Base-by-base conservation (phyloP, 1,140 invertebrate species). In the Stratiolaelaps scimitus region DNA sequence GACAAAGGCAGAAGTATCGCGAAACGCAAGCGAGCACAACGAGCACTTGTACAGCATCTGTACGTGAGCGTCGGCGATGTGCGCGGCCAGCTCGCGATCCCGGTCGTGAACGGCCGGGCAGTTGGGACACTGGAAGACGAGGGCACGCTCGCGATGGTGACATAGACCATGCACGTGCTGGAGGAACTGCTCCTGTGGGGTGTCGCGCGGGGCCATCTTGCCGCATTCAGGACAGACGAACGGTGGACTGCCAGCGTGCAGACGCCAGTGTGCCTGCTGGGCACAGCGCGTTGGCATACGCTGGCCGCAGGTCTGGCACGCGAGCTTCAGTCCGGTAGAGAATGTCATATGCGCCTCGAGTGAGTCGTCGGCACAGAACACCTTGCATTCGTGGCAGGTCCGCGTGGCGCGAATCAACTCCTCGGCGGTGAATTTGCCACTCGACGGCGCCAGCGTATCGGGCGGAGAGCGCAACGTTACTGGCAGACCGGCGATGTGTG, bases 191-290 rank as follows among this genome's bases (percentile, higher is more conserved):
- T 60, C 53, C 17, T 15, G 26, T 34, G 26, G 26, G 15, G 53
- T 60, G 26, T 60, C 53, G 53, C 53, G 53, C 53, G 53, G 53
- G 1, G 53, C 53, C 53, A 60, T 60, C 26, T 60, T 60, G 17
- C 53, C 53, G 34, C 53, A 60, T 60, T 60, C 53, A 2, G 53
- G 53, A 60, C 53, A 60, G 15, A 60, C 53, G 23, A 60, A 60
- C 2, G 53, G 53, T 4, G 53, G 53, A 17, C 34, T 60, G 2
- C 26, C 15, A 15, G 26, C 34, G 23, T 60, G 53, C 15, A 60
- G 53, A 17, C 53, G 53, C 23, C 15, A 29, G 23, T 60, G 53
- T 15, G 53, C 53, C 20, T 60, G 53, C 23, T 60, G 53, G 15
- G 53, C 26, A 34, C 53, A 60, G 17, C 53, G 53, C 1, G 53